A percentile compares a stretch with the other conserved stretches of the same genome.
These are phyloP conservation scores for Actinopyga echinites DNA, from an alignment of 53 echinoderm and acorn worm genomes.

Conservation along the genomic window DNA sequence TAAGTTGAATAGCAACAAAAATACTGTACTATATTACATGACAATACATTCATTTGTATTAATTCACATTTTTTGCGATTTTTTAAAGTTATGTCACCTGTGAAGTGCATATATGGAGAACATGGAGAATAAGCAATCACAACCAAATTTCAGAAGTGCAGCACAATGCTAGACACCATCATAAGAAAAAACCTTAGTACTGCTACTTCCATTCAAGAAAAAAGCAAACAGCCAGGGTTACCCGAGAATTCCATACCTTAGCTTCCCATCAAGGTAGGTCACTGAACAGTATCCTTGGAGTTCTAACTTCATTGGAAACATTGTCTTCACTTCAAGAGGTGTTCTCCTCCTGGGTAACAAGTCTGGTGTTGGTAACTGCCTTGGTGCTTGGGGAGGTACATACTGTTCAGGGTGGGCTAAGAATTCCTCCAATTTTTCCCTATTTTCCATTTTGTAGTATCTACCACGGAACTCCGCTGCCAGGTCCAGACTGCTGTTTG, in stretches of 20 bases:
- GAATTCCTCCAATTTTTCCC: conserved; percentile 69
- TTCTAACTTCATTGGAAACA: conserved; percentile 95
- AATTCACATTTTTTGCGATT: too few species aligned
- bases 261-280: conserved; percentile 92
- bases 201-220: not conserved
- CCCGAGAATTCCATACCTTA: conserved; percentile 56
- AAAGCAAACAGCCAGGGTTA: not conserved
- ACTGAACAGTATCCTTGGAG: conserved; percentile 97
- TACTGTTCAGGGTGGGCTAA: conserved; percentile 83
- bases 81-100: too few species aligned
- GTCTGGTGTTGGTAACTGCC: conserved; percentile 76
- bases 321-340: conserved; percentile 82
- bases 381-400: conserved; percentile 90
- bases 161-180: too few species aligned
- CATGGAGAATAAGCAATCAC: too few species aligned
- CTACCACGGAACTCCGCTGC: conserved; percentile 95
- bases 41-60: too few species aligned
- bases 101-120: too few species aligned
- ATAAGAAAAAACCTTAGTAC: too few species aligned
- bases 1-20: too few species aligned
- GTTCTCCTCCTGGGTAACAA: conserved; percentile 77
- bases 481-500: conserved; percentile 66
- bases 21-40: too few species aligned
- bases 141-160: too few species aligned
- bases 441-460: conserved; percentile 88